Conservation (phyloP, 2,113 vertebrate species). For the Eulemur rufifrons region DNA sequence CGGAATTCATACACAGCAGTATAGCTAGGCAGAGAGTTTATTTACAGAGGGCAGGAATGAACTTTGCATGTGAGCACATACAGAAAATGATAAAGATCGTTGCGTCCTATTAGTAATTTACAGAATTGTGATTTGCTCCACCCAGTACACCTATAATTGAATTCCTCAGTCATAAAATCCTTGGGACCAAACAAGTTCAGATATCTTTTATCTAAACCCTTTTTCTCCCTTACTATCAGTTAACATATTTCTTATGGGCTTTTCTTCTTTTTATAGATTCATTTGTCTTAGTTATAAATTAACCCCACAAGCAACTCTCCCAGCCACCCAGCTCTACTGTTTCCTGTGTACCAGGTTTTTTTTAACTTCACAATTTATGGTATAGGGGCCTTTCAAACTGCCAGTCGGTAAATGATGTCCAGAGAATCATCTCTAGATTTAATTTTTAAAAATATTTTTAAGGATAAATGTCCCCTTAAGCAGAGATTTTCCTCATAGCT, state of each 20-base stretch:
- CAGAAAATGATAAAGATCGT: constrained; percentile 82
- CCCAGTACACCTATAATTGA: constrained; percentile 90
- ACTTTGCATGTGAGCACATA: constrained; percentile 78
- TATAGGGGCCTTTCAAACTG: constrained; percentile 51
- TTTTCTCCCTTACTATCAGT: constrained; percentile 77
- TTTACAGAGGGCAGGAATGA: constrained; percentile 83
- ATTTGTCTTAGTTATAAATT: constrained; percentile 88
- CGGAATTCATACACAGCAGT: constrained; percentile 49
- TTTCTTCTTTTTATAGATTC: constrained; percentile 86
- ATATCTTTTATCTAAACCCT: constrained; percentile 84
- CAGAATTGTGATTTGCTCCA: constrained; percentile 84
- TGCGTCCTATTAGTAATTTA: constrained; percentile 85
- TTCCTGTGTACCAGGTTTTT: constrained; percentile 68
- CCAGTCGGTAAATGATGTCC: constrained; percentile 20
- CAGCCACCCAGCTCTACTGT: constrained; percentile 61
- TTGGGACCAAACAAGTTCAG: constrained; percentile 80
- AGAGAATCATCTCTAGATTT: neutral
- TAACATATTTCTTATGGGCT: constrained; percentile 81
- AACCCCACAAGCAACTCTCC: constrained; percentile 82
- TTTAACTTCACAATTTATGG: constrained; percentile 56
- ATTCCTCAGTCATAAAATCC: constrained; percentile 89
- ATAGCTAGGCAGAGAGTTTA: constrained; percentile 57
- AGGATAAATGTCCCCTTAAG: neutral
- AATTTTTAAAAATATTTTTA: neutral
- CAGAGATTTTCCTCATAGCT: neutral